A percentile compares a stretch with the other conserved stretches of the same genome.
Conservation (phyloP, 2,797 vertebrate species). For the Heteromormyrus szaboi region DNA sequence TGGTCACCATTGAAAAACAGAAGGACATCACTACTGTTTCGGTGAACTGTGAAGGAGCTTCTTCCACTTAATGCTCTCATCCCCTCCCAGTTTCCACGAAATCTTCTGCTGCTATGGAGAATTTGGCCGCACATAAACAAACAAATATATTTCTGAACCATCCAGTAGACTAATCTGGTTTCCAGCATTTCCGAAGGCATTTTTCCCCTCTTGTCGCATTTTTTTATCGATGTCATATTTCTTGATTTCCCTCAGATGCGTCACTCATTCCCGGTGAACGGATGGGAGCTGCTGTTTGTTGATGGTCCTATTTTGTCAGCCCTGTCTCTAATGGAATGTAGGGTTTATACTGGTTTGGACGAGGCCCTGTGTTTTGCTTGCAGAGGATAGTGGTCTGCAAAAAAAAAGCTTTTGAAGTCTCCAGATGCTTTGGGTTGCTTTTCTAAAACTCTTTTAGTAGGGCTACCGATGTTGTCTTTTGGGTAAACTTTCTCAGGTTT, state of each 20-base stretch:
- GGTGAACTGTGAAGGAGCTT: background rate
- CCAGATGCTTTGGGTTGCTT: background rate
- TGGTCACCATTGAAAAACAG: background rate
- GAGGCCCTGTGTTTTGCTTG: background rate
- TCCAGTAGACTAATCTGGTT: background rate
- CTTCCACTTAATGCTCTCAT: background rate
- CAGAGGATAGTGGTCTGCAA: background rate
- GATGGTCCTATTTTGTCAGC: background rate
- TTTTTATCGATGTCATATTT: background rate
- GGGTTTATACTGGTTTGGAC: background rate
- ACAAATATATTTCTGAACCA: background rate
- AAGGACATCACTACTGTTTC: background rate
- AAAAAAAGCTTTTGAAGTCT: background rate
- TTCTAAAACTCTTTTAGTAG: background rate
- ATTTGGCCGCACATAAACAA: background rate
- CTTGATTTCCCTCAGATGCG: background rate
- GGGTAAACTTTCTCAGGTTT: background rate
- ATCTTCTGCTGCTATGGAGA: background rate
- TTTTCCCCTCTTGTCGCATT: background rate
- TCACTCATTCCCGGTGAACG: background rate
- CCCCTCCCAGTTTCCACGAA: background rate
- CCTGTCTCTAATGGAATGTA: background rate
- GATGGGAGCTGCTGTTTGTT: background rate
- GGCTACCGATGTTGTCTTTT: background rate
- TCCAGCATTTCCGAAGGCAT: background rate